Conservation (phyloP, 2,797 vertebrate genomes). For the Hyperoplus lanceolatus region DNA sequence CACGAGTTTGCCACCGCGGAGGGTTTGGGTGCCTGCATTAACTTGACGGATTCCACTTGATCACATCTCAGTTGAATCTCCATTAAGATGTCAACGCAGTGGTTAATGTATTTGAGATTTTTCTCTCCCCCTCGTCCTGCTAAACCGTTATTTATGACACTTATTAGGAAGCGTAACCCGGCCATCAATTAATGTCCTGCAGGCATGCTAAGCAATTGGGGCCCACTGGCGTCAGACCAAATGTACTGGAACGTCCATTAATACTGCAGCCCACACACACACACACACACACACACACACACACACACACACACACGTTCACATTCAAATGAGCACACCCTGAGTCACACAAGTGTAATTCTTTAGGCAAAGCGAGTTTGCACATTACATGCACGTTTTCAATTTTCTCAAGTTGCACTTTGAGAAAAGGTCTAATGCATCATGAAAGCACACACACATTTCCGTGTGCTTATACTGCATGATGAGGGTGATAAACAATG, state of each 20-base stretch:
- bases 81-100: slow-evolving; percentile 88
- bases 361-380: slow-evolving; percentile 36
- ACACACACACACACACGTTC: slow-evolving; percentile 78
- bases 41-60: slow-evolving; percentile 81
- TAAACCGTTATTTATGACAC: slow-evolving; percentile 89
- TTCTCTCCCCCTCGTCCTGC: slow-evolving; percentile 76
- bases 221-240: slow-evolving; percentile 82
- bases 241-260: slow-evolving; percentile 87
- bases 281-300: slow-evolving; percentile 78
- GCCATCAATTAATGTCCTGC: slow-evolving; percentile 88
- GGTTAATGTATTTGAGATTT: slow-evolving; percentile 85
- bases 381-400: slow-evolving; percentile 31
- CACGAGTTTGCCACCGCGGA: slow-evolving; percentile 54
- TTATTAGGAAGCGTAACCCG: slow-evolving; percentile 87
- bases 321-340: slow-evolving; percentile 73
- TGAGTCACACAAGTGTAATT: slow-evolving; percentile 55
- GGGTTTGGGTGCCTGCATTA: slow-evolving; percentile 65
- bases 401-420: slow-evolving; percentile 54
- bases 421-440: slow-evolving; percentile 49
- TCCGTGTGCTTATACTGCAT: slow-evolving; percentile 1
- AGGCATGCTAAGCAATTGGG: slow-evolving; percentile 83
- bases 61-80: slow-evolving; percentile 85
- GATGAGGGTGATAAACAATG: background rate
- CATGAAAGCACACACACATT: slow-evolving; percentile 22
- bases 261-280: slow-evolving; percentile 79